Percentiles rank a stretch among this genome's conserved stretches.
These are phyloP conservation scores for Spheniscus humboldti DNA, from an alignment of 2,797 vertebrate species.

Conservation along the genomic window DNA sequence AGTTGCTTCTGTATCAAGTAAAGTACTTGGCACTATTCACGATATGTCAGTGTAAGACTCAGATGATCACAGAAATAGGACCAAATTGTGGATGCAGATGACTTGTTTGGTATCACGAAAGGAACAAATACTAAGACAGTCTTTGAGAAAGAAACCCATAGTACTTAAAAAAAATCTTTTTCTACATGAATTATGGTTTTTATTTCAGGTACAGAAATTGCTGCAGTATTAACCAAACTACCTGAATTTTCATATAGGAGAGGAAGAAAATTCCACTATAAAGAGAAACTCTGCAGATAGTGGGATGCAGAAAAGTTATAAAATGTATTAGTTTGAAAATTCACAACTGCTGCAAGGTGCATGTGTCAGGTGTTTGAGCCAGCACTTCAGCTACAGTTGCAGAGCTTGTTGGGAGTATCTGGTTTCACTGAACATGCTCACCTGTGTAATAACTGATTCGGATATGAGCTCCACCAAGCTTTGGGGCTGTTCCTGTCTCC, in stretches of 20 bases:
- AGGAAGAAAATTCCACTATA: background rate
- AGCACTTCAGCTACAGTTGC: background rate
- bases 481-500: background rate
- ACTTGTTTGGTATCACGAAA: background rate
- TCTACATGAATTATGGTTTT: background rate
- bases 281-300: background rate
- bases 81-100: background rate
- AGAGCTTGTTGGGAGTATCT: background rate
- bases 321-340: background rate
- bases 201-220: background rate
- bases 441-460: background rate
- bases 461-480: background rate
- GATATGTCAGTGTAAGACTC: background rate
- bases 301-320: background rate
- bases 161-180: background rate
- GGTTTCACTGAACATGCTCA: background rate
- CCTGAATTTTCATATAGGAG: background rate
- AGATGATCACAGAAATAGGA: background rate
- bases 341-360: background rate
- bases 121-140: background rate
- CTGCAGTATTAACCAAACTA: background rate
- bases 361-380: background rate
- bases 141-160: background rate
- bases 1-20: background rate
- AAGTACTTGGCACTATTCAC: background rate